A percentile compares a stretch with the other conserved stretches of the same genome.
Evolutionary conservation across 2,888 invertebrate species (phyloP).

Genomic region (Cantharis lateralis): DNA sequence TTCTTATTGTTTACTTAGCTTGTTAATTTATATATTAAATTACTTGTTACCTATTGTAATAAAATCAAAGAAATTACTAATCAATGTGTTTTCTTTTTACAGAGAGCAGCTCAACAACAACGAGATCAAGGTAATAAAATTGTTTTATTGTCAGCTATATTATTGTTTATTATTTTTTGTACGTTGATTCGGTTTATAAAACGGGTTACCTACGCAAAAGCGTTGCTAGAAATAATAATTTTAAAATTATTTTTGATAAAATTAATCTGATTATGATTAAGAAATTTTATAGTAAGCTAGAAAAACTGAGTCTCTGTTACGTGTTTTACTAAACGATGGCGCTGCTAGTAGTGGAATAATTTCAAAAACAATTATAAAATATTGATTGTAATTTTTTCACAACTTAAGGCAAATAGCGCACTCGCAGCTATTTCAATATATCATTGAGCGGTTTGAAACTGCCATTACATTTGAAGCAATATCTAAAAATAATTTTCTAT

Average conservation of each 20-base stretch:
- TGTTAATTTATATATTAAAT: too few species aligned
- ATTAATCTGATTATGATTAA: background rate
- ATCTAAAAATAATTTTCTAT: background rate
- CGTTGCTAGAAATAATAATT: background rate
- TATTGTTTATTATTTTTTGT: background rate
- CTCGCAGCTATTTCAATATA: background rate
- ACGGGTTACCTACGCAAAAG: background rate
- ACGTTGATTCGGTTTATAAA: background rate
- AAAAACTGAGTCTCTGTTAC: background rate
- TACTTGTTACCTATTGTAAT: background rate
- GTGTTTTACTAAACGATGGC: background rate
- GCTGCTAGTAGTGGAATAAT: background rate
- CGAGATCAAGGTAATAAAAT: constrained; percentile 39
- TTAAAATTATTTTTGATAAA: background rate
- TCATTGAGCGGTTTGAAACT: background rate
- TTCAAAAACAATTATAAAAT: background rate
- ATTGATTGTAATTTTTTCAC: background rate
- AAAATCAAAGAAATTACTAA: background rate
- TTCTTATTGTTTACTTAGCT: too few species aligned
- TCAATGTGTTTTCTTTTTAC: constrained; percentile 35
- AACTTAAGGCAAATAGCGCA: too few species aligned
- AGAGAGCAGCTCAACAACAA: constrained; percentile 45
- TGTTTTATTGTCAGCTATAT: background rate
- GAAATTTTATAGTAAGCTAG: background rate
- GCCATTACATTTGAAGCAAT: background rate